These are phyloP conservation scores for Stegostoma tigrinum DNA, from an alignment of 2,113 vertebrate genomes.

Conservation along the genomic window DNA sequence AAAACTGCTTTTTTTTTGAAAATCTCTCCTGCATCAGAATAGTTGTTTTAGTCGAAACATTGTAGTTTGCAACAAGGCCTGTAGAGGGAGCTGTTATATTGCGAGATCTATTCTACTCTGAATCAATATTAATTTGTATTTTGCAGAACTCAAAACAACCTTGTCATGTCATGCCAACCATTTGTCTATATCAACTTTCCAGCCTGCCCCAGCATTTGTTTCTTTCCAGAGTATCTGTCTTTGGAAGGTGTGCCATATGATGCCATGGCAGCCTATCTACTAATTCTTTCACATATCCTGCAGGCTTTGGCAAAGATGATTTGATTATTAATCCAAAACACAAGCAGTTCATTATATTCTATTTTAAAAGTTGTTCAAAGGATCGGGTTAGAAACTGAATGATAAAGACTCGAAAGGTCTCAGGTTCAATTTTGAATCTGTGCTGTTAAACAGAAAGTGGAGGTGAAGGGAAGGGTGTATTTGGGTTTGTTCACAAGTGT, in stretches of 20 bases:
- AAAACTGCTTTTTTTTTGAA: neutral
- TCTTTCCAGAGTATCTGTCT: neutral
- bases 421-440: neutral
- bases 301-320: neutral
- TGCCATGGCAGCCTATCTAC: neutral
- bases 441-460: neutral
- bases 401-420: neutral
- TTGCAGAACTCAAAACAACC: neutral
- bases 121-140: neutral
- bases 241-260: neutral
- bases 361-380: neutral
- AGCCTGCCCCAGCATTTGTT: neutral
- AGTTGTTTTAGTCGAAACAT: neutral
- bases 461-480: neutral
- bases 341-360: neutral
- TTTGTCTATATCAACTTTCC: neutral
- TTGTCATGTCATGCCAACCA: neutral
- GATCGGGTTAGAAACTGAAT: neutral
- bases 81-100: slow-evolving; percentile 5
- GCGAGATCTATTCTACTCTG: neutral
- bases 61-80: neutral
- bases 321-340: neutral
- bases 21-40: neutral
- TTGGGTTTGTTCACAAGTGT: neutral
- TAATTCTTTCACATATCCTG: neutral